Evolutionary conservation across 1,140 invertebrate species (phyloP).

Genomic region (Branchinecta lindahli): DNA sequence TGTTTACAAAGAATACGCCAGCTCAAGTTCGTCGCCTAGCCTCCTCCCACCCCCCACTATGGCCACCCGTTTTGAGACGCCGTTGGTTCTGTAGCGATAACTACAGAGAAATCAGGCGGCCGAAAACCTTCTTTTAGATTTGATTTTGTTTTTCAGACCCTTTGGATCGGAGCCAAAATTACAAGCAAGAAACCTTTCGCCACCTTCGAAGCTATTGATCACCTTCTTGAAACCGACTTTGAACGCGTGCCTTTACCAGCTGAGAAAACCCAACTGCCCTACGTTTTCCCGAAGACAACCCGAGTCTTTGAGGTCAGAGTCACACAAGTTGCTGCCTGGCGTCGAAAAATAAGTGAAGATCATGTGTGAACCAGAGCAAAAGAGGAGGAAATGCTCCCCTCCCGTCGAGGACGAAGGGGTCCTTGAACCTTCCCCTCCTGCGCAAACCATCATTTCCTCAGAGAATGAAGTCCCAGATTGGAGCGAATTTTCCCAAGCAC

Average conservation of each 20-base stretch:
- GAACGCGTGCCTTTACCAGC: background rate
- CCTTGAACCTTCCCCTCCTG: conserved; percentile 13
- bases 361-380: conserved; percentile 20
- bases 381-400: conserved; percentile 18
- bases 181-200: background rate
- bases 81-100: too few relatives aligned
- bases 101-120: too few relatives aligned
- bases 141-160: background rate
- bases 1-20: too few relatives aligned
- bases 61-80: too few relatives aligned
- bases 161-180: background rate
- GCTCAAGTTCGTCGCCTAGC: too few relatives aligned
- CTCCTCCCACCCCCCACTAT: too few relatives aligned
- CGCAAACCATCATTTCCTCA: background rate
- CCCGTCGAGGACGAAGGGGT: conserved; percentile 1
- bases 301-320: background rate
- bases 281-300: background rate
- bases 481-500: background rate
- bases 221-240: background rate
- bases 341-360: background rate
- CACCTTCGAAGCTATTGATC: conserved; percentile 1
- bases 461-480: conserved; percentile 12
- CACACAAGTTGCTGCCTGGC: background rate
- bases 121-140: too few relatives aligned
- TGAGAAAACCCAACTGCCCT: background rate